Evolutionary conservation across 2,797 vertebrate species (phyloP).

Genomic region (Microcaecilia unicolor): DNA sequence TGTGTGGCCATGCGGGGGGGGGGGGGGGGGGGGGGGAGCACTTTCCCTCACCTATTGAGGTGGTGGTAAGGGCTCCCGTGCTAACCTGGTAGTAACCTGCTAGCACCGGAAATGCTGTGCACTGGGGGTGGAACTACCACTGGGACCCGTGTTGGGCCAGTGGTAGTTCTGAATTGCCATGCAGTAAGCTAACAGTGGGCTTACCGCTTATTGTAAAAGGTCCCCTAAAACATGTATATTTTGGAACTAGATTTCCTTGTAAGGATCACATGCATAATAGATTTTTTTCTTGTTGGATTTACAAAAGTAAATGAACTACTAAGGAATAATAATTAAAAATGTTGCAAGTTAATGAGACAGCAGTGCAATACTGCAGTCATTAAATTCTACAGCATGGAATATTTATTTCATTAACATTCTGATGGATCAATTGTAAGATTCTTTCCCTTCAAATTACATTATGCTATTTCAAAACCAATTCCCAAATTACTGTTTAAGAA

Average conservation of each 20-base stretch:
- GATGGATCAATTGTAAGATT: conserved; percentile 92
- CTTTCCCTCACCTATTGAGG: no score
- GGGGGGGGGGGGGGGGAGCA: no score
- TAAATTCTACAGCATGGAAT: conserved; percentile 79
- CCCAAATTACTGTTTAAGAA: conserved; percentile 69
- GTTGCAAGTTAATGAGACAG: conserved; percentile 95
- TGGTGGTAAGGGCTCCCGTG: no score
- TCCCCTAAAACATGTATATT: no score
- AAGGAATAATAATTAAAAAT: conserved; percentile 79
- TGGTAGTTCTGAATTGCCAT: no score
- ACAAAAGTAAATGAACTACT: conserved; percentile 86
- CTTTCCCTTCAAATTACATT: conserved; percentile 74
- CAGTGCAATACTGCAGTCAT: conserved; percentile 73
- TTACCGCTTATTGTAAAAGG: no score
- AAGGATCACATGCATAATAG: conserved; percentile 42
- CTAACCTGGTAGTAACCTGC: no score
- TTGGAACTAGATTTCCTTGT: conserved; percentile 17
- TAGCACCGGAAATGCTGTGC: no score
- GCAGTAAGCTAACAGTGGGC: no score
- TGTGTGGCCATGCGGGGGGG: no score
- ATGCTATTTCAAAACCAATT: conserved; percentile 70
- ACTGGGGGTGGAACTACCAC: no score
- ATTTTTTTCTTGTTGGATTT: conserved; percentile 70
- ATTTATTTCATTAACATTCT: conserved; percentile 90
- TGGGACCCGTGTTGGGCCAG: no score